A percentile compares a stretch with the other conserved stretches of the same genome.
These are phyloP conservation scores for Spodoptera picta DNA, from an alignment of 2,888 invertebrate species.

Conservation along the genomic window DNA sequence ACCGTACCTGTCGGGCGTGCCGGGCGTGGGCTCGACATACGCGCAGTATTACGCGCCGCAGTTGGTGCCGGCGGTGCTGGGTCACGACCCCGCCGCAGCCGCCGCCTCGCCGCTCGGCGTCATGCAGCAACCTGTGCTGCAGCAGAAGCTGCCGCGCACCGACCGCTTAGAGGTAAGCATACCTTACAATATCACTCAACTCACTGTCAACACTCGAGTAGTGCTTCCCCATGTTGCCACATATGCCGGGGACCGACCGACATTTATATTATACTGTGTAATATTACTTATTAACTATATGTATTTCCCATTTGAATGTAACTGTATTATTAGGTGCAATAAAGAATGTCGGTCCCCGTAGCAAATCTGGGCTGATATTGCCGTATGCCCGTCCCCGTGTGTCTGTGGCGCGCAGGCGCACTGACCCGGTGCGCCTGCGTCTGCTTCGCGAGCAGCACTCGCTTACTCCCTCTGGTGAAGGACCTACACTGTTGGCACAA, in stretches of 20 bases:
- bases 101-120: slow-evolving; percentile 94
- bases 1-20: slow-evolving; percentile 97
- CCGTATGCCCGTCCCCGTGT: slow-evolving; percentile 75
- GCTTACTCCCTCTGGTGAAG: slow-evolving; percentile 81
- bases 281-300: not conserved
- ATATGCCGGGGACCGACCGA: slow-evolving; percentile 75
- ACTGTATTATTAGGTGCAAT: slow-evolving; percentile 13
- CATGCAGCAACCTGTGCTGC: slow-evolving; percentile 95
- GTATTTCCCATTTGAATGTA: slow-evolving; percentile 3
- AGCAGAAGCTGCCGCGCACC: slow-evolving; percentile 98
- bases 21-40: slow-evolving; percentile 96
- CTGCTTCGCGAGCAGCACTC: slow-evolving; percentile 86
- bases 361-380: slow-evolving; percentile 69
- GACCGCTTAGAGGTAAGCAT: slow-evolving; percentile 97
- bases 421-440: slow-evolving; percentile 71
- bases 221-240: slow-evolving; percentile 78
- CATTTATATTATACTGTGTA: slow-evolving; percentile 32
- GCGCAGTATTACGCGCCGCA: slow-evolving; percentile 97
- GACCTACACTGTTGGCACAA: slow-evolving; percentile 79
- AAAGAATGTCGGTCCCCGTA: slow-evolving; percentile 73
- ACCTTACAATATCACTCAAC: slow-evolving; percentile 24
- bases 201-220: slow-evolving; percentile 65
- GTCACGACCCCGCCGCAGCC: slow-evolving; percentile 94
- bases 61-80: slow-evolving; percentile 96
- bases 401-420: slow-evolving; percentile 76